Conservation (phyloP, 2,888 invertebrate species). For the Drosophila siamana region DNA sequence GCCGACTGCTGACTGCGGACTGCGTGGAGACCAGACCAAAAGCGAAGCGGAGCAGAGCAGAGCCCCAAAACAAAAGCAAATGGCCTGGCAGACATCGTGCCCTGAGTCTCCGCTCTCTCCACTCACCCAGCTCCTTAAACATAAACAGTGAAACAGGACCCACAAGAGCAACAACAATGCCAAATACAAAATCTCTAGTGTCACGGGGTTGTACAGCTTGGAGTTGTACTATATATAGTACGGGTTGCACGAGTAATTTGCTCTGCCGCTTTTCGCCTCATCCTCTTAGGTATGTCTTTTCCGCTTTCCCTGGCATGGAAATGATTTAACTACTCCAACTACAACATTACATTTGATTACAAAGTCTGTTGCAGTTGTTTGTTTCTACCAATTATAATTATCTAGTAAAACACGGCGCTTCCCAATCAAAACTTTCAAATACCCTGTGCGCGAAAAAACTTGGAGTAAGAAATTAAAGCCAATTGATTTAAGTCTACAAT, state of each 20-base stretch:
- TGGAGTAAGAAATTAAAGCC: no score
- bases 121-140: background rate
- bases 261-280: slow-evolving; percentile 5
- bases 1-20: slow-evolving; percentile 7
- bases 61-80: slow-evolving; percentile 39
- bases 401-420: background rate
- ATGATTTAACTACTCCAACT: slow-evolving; percentile 29
- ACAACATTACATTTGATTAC: slow-evolving; percentile 26
- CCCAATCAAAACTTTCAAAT: background rate
- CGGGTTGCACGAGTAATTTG: slow-evolving; percentile 14
- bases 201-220: slow-evolving; percentile 1
- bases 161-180: slow-evolving; percentile 24
- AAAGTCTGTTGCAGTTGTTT: slow-evolving; percentile 21
- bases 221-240: background rate
- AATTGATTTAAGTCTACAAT: no score
- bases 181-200: slow-evolving; percentile 25
- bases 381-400: slow-evolving; percentile 15
- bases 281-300: slow-evolving; percentile 7
- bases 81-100: slow-evolving; percentile 36
- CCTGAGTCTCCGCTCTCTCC: no score
- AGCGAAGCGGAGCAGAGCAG: slow-evolving; percentile 9
- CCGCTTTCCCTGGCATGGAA: slow-evolving; percentile 19
- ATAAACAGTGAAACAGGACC: slow-evolving; percentile 7
- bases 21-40: background rate
- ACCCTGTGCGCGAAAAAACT: no score